Evolutionary conservation across 2,797 vertebrate species (phyloP), one percentile per base, ranked within the genome.

Genomic region (Microchirus variegatus): DNA sequence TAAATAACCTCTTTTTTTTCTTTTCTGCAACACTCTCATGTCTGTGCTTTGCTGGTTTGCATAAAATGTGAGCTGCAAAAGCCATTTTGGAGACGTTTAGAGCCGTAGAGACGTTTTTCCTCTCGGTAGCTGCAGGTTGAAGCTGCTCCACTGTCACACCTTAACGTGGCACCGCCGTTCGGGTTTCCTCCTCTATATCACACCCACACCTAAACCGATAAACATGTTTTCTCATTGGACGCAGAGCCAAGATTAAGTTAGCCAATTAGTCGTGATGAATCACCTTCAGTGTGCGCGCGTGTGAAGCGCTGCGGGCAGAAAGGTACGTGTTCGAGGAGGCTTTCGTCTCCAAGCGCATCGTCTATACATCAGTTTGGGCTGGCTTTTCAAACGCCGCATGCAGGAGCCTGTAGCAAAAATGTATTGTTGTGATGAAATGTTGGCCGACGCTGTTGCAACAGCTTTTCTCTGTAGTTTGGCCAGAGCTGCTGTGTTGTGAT

Each of bases 251-350:
- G 77, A 83, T 78, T 71, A 78, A 77, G 70, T 81, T 77, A 63
- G 77, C 78, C 59, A 85, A 81, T 86, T 83, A 86, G 63, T 43
- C 22, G 50, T 72, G 85, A 82, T 81, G 72, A 75, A 82, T 72
- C 59, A 72, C 51, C 49, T 59, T 70, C 53, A 56, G n/a, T 11
- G 31, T 31, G 31, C 7, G 31, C 7, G 31, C 5, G 7, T 8
- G 31, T 31, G 31, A 75, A 55, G 60, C 70, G n/a, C 13, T 59
- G 58, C 10, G 7, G 7, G 68, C 35, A 54, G 44, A 70, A 50
- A 74, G 56, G 54, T 63, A 59, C 55, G 65, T 63, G 51, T 62
- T 46, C 44, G 67, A 63, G 19, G 59, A 50, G 13, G 46, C 46
- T 51, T 26, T 40, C 40, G 42, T 53, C 57, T 61, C 48, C n/a